Percentiles rank a stretch among this genome's conserved stretches.
Evolutionary conservation across 2,113 vertebrate species (phyloP).

Genomic region (Vulpes ferrilata): DNA sequence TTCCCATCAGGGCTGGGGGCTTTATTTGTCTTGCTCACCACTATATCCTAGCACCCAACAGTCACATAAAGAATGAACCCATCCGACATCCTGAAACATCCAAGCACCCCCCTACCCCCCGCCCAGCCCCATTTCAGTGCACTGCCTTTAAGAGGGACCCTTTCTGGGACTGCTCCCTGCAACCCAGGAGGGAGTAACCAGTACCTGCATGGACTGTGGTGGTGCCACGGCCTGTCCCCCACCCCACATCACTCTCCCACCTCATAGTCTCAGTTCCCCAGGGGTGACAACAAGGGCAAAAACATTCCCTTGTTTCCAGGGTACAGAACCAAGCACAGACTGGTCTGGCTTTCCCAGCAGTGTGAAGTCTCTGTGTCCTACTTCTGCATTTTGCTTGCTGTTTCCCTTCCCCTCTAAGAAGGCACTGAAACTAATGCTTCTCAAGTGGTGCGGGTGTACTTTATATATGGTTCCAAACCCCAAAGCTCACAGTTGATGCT

Average conservation of each 20-base stretch:
- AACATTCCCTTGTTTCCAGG: conserved; percentile 22
- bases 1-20: rapidly evolving
- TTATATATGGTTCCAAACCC: neutral
- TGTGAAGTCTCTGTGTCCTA: neutral
- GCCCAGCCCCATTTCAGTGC: neutral
- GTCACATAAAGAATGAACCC: neutral
- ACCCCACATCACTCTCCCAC: neutral
- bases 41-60: neutral
- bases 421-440: neutral
- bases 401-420: conserved; percentile 54
- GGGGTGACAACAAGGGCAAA: neutral
- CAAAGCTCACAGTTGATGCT: neutral
- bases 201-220: neutral
- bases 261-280: conserved; percentile 53
- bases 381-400: conserved; percentile 59
- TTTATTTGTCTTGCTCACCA: neutral
- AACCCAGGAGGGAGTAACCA: neutral
- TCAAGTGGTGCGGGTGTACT: neutral
- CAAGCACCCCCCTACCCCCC: too few relatives aligned
- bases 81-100: neutral
- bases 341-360: neutral
- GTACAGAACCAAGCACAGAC: neutral
- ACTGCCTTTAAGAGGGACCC: too few relatives aligned
- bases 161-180: neutral
- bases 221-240: neutral